phyloP scores from a whole-genome alignment of 1,140 invertebrate genomes.

The Drosophila pseudoobscura region DNA sequence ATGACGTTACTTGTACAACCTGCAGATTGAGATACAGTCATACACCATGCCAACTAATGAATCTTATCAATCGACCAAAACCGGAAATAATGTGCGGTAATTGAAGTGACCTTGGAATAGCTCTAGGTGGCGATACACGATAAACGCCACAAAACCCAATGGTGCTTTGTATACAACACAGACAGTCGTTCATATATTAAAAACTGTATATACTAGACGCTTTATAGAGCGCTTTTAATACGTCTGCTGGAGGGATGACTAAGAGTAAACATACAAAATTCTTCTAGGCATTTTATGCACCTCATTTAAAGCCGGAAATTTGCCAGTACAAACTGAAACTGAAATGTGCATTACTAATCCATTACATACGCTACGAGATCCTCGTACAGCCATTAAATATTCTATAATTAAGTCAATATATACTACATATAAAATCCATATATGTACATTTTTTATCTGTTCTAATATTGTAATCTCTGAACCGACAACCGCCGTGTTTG shows the following conservation, averaged over 20 bases:
- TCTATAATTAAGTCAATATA: constrained; percentile 10
- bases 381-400: constrained; percentile 30
- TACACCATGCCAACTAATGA: constrained; percentile 10
- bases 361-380: constrained; percentile 7
- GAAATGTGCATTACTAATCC: constrained; percentile 54
- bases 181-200: constrained; percentile 19
- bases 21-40: constrained; percentile 31
- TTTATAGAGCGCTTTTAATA: constrained; percentile 15
- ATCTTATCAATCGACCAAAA: constrained; percentile 45
- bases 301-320: constrained; percentile 44
- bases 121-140: constrained; percentile 28
- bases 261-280: constrained; percentile 39
- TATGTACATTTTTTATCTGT: constrained; percentile 14
- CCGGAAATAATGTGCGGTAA: constrained; percentile 61
- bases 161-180: constrained; percentile 17
- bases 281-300: constrained; percentile 22
- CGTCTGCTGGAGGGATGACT: constrained; percentile 54
- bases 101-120: constrained; percentile 62
- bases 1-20: constrained; percentile 23
- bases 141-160: constrained; percentile 34
- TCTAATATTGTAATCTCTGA: constrained; percentile 10
- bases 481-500: constrained; percentile 11
- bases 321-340: constrained; percentile 58
- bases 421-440: constrained; percentile 1
- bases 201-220: constrained; percentile 21